A percentile compares a stretch with the other conserved stretches of the same genome.
These are phyloP conservation scores for Fulica atra DNA, from an alignment of 2,113 vertebrate genomes.

Conservation along the genomic window DNA sequence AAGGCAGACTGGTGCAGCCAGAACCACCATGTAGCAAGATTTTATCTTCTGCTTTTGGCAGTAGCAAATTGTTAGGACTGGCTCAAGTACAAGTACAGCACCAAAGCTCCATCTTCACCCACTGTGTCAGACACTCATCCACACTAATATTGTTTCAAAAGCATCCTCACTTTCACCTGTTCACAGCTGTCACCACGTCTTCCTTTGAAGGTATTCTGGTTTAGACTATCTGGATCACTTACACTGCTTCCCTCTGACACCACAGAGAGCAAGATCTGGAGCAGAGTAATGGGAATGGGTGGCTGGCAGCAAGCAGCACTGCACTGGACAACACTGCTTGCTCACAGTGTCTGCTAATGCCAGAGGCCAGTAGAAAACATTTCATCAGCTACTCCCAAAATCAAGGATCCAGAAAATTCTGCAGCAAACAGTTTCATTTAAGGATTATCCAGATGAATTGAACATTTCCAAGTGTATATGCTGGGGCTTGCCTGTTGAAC, in stretches of 20 bases:
- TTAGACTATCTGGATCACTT: not conserved
- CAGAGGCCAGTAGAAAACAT: not conserved
- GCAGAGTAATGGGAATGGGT: not conserved
- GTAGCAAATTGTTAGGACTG: not conserved
- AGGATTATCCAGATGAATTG: not conserved
- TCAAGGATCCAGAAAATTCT: not conserved
- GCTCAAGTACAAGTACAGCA: not conserved
- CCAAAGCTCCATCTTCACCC: not conserved
- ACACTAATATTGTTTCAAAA: not conserved
- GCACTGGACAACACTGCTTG: not conserved
- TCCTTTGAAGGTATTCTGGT: not conserved
- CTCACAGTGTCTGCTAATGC: not conserved
- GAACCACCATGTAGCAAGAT: not conserved
- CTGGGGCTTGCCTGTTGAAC: not conserved
- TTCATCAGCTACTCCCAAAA: not conserved
- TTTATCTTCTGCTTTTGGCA: not conserved
- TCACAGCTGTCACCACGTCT: not conserved
- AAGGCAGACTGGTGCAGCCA: not conserved
- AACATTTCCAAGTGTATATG: too few relatives aligned
- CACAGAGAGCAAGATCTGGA: not conserved
- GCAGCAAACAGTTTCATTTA: not conserved
- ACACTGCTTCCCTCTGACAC: not conserved
- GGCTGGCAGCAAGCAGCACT: not conserved
- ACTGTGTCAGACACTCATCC: not conserved
- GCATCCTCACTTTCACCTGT: not conserved